Percentiles rank a stretch among this genome's conserved stretches.
These are phyloP conservation scores for Aplysia californica DNA, from an alignment of 1,140 invertebrate genomes.

Conservation along the genomic window DNA sequence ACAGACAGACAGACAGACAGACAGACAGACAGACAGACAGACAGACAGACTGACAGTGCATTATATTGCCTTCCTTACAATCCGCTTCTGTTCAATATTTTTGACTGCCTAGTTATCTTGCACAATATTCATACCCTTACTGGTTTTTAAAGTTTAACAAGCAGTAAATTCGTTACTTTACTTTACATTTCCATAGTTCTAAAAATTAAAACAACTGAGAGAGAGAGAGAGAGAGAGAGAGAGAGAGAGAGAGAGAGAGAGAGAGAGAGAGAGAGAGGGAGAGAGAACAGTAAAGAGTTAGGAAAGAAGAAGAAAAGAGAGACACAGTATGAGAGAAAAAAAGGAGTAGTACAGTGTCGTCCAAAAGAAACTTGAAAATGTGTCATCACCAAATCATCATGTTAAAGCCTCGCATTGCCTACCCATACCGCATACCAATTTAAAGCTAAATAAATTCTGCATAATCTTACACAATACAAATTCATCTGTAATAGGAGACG, in stretches of 20 bases:
- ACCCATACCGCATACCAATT: too few species aligned
- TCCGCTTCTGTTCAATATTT: background rate
- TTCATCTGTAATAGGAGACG: too few species aligned
- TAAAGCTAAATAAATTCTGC: too few species aligned
- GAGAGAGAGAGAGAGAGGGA: background rate
- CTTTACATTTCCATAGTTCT: too few species aligned
- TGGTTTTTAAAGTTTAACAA: background rate
- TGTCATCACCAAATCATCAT: too few species aligned
- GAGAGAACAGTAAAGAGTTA: background rate
- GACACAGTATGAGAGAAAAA: background rate
- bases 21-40: too few species aligned
- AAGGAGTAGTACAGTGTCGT: too few species aligned
- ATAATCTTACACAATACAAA: background rate
- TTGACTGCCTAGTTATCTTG: background rate
- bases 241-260: slow-evolving; percentile 16
- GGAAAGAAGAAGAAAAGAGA: background rate
- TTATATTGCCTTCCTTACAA: background rate
- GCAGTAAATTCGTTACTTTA: background rate
- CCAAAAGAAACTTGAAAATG: too few species aligned
- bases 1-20: background rate
- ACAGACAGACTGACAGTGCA: too few species aligned
- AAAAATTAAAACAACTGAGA: background rate
- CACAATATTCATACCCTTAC: background rate
- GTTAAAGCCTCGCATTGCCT: too few species aligned
- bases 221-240: background rate